A percentile compares a stretch with the other conserved stretches of the same genome.
Conservation (phyloP, 2,113 vertebrate species). For the Grantiella picta region DNA sequence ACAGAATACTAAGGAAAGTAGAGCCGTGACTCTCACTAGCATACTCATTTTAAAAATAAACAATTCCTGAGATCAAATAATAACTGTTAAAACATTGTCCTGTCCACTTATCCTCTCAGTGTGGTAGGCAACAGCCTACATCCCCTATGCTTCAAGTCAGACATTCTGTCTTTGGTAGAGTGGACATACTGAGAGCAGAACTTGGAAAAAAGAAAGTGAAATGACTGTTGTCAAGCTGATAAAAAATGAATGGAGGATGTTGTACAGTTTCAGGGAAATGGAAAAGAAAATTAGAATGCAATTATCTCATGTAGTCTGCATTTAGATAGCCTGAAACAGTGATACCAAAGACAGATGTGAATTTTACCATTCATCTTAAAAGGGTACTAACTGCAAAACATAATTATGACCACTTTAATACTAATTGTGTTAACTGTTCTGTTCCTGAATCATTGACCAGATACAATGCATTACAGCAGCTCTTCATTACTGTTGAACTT, state of each 20-base stretch:
- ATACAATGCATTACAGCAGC: background rate
- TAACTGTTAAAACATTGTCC: background rate
- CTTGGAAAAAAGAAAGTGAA: background rate
- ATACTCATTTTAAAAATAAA: background rate
- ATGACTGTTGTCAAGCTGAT: background rate
- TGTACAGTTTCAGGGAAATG: conserved; percentile 6
- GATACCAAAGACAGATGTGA: background rate
- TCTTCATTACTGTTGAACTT: background rate
- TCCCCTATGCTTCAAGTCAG: background rate
- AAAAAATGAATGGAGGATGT: background rate
- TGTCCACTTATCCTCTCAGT: background rate
- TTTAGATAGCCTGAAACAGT: background rate
- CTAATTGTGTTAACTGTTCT: background rate
- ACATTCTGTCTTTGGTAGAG: background rate
- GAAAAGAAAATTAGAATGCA: conserved; percentile 26
- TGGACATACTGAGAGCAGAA: background rate
- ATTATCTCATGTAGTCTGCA: conserved; percentile 23
- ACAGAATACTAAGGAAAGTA: background rate
- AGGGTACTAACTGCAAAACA: conserved; percentile 18
- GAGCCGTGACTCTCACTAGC: background rate
- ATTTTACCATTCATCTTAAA: background rate
- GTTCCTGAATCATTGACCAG: background rate
- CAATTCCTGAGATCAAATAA: background rate
- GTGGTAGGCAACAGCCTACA: background rate
- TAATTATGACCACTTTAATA: background rate